phyloP scores from a whole-genome alignment of 64 coral and sea anemone species.

The Orbicella faveolata region DNA sequence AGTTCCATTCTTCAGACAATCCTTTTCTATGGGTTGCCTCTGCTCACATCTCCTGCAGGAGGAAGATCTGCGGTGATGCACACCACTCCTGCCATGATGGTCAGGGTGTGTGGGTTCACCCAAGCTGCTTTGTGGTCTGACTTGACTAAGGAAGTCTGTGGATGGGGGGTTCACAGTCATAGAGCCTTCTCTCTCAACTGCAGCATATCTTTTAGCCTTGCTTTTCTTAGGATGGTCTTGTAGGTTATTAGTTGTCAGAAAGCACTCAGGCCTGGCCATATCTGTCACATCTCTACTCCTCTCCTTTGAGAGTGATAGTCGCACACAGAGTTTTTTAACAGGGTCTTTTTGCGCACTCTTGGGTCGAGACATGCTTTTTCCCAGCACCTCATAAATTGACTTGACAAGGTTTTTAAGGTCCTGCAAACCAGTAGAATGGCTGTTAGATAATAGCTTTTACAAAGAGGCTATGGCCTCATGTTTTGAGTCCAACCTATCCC shows the following conservation, averaged over 20 bases:
- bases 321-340: conserved; percentile 79
- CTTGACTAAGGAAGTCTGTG: conserved; percentile 56
- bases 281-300: conserved; percentile 63
- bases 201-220: conserved; percentile 49
- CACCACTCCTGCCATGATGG: conserved; percentile 8
- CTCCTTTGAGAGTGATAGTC: conserved; percentile 90
- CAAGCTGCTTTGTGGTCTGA: conserved; percentile 32
- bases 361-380: conserved; percentile 72
- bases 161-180: conserved; percentile 92
- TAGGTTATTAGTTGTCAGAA: conserved; percentile 44
- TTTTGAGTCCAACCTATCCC: no score
- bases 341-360: conserved; percentile 66
- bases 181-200: conserved; percentile 70
- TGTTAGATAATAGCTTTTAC: neutral
- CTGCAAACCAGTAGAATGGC: conserved; percentile 16
- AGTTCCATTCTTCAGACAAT: conserved; percentile 23
- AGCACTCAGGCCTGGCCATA: conserved; percentile 52
- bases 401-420: conserved; percentile 90
- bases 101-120: conserved; percentile 43
- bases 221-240: conserved; percentile 35
- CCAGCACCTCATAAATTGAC: conserved; percentile 92
- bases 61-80: conserved; percentile 38
- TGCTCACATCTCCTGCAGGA: conserved; percentile 75
- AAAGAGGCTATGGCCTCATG: no score
- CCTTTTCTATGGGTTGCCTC: conserved; percentile 40